These are phyloP conservation scores for Telenomus remus DNA, from an alignment of 1,140 invertebrate genomes.

Conservation along the genomic window DNA sequence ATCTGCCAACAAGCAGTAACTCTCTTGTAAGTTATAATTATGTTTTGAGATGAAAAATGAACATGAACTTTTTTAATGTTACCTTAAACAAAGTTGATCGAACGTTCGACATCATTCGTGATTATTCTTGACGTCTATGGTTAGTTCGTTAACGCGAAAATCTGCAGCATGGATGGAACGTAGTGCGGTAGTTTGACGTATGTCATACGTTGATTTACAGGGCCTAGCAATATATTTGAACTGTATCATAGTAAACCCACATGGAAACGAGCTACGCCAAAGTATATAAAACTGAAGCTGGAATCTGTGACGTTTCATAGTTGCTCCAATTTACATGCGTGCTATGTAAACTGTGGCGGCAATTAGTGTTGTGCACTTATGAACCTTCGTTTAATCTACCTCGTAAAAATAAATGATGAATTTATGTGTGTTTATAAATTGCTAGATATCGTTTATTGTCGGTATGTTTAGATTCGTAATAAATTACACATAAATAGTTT, in stretches of 20 bases:
- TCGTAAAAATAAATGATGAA: conserved; percentile 20
- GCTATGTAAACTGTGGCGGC: conserved; percentile 41
- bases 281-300: conserved; percentile 48
- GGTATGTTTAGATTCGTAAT: too few species aligned
- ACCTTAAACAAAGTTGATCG: too few species aligned
- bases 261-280: conserved; percentile 58
- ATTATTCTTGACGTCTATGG: conserved; percentile 24
- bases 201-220: conserved; percentile 44
- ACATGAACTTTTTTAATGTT: too few species aligned
- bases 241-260: conserved; percentile 65
- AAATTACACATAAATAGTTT: too few species aligned
- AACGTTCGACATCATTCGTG: not conserved
- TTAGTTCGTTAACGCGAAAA: conserved; percentile 32
- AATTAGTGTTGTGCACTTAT: conserved; percentile 45
- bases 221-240: conserved; percentile 33
- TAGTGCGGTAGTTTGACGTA: conserved; percentile 25
- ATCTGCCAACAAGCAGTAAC: too few species aligned
- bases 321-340: conserved; percentile 13
- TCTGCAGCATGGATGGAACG: conserved; percentile 38
- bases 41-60: not conserved
- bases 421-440: conserved; percentile 42
- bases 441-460: conserved; percentile 24
- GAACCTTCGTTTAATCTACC: conserved; percentile 24
- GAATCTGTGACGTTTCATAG: conserved; percentile 51
- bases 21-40: conserved; percentile 10